A percentile compares a stretch with the other conserved stretches of the same genome.
Evolutionary conservation across 2,888 invertebrate genomes (phyloP).

Genomic region (Mactromeris polynyma): DNA sequence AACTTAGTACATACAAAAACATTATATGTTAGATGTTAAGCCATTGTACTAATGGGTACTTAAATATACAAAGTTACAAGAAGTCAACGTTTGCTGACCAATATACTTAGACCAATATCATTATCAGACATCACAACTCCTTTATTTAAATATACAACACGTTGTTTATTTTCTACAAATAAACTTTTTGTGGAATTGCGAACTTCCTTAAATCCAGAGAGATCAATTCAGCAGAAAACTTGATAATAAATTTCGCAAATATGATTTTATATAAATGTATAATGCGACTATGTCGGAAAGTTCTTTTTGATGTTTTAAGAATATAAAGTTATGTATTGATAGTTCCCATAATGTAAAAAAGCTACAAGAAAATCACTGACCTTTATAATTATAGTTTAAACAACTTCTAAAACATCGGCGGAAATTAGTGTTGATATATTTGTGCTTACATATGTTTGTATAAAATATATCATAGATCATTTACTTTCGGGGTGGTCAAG

Average conservation of each 20-base stretch:
- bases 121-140: neutral
- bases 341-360: neutral
- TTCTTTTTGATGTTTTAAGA: neutral
- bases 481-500: neutral
- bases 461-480: neutral
- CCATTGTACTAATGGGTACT: neutral
- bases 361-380: neutral
- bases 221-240: neutral
- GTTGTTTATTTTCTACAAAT: neutral
- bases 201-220: neutral
- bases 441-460: neutral
- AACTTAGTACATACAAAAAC: no score
- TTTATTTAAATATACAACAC: neutral
- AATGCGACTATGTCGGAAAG: neutral
- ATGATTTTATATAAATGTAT: neutral
- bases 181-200: neutral
- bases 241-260: neutral
- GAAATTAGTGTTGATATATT: neutral
- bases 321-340: neutral
- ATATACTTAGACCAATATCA: no score
- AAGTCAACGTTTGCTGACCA: neutral
- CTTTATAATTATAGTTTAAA: neutral
- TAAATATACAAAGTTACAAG: neutral
- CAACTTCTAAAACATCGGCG: neutral
- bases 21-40: no score